Evolutionary conservation across 2,113 vertebrate species (phyloP).

Genomic region (Nerophis lumbriciformis): DNA sequence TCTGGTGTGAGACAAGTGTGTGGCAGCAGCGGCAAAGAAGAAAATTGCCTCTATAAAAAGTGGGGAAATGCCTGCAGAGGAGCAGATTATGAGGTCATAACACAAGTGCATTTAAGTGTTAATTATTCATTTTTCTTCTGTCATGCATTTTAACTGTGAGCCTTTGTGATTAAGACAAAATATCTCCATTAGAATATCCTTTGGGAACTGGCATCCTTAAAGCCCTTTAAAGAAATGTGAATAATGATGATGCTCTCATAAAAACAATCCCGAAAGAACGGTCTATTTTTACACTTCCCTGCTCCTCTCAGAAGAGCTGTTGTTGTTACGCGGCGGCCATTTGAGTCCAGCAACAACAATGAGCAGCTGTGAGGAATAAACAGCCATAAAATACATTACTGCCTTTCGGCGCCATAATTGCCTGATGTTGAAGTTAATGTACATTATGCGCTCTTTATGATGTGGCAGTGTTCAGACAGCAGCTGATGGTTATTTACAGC

Average conservation of each 20-base stretch:
- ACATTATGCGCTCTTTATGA: slow-evolving; percentile 50
- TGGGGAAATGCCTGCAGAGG: slow-evolving; percentile 49
- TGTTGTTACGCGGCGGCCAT: slow-evolving; percentile 46
- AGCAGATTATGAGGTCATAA: slow-evolving; percentile 53
- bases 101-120: slow-evolving; percentile 68
- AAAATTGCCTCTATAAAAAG: slow-evolving; percentile 49
- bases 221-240: slow-evolving; percentile 66
- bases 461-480: slow-evolving; percentile 46
- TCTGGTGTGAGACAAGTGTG: slow-evolving; percentile 51
- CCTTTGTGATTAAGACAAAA: slow-evolving; percentile 74
- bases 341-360: slow-evolving; percentile 33
- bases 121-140: slow-evolving; percentile 67
- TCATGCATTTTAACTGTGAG: slow-evolving; percentile 68
- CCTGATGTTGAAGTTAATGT: slow-evolving; percentile 55
- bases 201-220: slow-evolving; percentile 64
- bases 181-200: slow-evolving; percentile 58
- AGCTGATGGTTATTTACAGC: slow-evolving; percentile 56
- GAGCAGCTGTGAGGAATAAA: slow-evolving; percentile 6
- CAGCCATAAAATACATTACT: slow-evolving; percentile 38
- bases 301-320: slow-evolving; percentile 33
- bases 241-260: slow-evolving; percentile 60
- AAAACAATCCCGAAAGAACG: slow-evolving; percentile 51
- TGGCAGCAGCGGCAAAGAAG: slow-evolving; percentile 26
- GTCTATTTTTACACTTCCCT: slow-evolving; percentile 44
- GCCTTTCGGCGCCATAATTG: slow-evolving; percentile 53